These are phyloP conservation scores for Drosophila repleta DNA, from an alignment of 1,140 invertebrate species.

Conservation along the genomic window DNA sequence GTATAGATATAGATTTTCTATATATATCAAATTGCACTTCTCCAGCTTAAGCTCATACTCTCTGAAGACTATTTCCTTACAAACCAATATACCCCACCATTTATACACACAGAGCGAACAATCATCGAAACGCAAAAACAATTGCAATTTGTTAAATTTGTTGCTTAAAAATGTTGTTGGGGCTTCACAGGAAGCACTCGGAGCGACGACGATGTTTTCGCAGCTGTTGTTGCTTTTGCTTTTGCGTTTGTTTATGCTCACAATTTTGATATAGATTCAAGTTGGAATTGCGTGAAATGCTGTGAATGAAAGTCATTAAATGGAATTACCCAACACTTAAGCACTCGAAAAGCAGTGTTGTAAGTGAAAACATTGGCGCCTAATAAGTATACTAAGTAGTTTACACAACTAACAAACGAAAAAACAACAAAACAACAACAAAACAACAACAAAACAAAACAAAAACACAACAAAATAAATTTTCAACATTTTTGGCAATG, in stretches of 20 bases:
- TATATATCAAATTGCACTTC: no score
- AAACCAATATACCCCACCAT: no score
- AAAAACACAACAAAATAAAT: background rate
- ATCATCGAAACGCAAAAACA: constrained; percentile 20
- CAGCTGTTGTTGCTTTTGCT: constrained; percentile 32
- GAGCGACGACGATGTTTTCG: constrained; percentile 23
- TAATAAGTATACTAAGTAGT: background rate
- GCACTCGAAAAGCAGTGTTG: background rate
- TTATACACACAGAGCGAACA: no score
- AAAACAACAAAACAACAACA: background rate
- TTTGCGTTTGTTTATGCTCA: constrained; percentile 18
- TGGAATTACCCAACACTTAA: constrained; percentile 7
- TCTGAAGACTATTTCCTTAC: no score
- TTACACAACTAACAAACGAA: constrained; percentile 1
- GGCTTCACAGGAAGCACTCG: constrained; percentile 46
- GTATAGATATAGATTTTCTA: no score
- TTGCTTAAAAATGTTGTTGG: constrained; percentile 8
- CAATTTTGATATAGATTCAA: constrained; percentile 22
- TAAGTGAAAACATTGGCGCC: background rate
- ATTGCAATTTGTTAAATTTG: constrained; percentile 46
- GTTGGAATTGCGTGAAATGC: background rate
- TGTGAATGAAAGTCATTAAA: constrained; percentile 12
- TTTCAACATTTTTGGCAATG: constrained; percentile 40
- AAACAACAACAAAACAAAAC: background rate
- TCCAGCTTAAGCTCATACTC: no score